A percentile compares a stretch with the other conserved stretches of the same genome.
phyloP scores from a whole-genome alignment of 2,797 vertebrate genomes.

The Micromesistius poutassou region DNA sequence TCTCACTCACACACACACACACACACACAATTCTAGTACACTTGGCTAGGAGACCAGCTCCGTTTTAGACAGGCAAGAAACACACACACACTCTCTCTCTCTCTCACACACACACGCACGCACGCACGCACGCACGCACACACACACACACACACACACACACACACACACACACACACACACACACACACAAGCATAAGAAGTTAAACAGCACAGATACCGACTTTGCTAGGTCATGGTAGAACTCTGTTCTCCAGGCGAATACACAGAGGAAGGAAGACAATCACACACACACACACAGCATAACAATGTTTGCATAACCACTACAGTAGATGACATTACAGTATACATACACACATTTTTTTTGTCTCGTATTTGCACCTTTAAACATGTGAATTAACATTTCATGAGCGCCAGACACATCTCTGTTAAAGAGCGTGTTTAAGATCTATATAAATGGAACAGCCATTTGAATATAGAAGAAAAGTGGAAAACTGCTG shows the following conservation, averaged over 20 bases:
- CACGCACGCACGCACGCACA: background rate
- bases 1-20: no score
- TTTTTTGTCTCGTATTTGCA: background rate
- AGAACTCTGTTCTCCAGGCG: background rate
- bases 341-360: background rate
- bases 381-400: background rate
- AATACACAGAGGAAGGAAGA: background rate
- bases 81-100: background rate
- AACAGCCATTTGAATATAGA: background rate
- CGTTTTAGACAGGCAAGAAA: background rate
- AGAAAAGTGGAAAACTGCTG: background rate
- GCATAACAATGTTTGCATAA: background rate
- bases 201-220: background rate
- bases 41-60: conserved; percentile 7
- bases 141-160: background rate
- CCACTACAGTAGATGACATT: background rate
- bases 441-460: background rate
- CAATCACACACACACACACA: background rate
- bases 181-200: background rate
- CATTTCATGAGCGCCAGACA: background rate
- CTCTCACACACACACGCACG: no score
- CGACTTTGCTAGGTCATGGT: no score
- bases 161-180: background rate
- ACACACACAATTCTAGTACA: background rate
- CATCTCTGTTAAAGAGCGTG: background rate